Evolutionary conservation across 2,888 invertebrate genomes (phyloP).

Genomic region (Drosophila merina): DNA sequence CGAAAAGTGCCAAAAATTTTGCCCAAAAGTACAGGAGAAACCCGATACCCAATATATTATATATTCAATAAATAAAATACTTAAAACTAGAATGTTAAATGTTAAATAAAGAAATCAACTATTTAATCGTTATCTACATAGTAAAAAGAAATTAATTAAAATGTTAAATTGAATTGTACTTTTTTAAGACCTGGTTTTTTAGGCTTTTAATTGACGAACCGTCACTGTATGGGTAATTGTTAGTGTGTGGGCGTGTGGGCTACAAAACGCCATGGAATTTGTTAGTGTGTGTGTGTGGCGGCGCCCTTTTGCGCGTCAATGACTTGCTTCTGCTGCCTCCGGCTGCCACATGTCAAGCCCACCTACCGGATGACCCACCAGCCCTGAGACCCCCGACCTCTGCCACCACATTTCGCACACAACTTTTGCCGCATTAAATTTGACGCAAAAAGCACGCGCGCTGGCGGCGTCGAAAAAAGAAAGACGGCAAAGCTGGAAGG

Average conservation of each 20-base stretch:
- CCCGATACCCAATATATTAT: background rate
- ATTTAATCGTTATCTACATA: background rate
- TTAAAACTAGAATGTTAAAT: no score
- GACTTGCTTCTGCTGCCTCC: conserved; percentile 58
- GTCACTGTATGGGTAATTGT: conserved; percentile 20
- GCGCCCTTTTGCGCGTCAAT: conserved; percentile 58
- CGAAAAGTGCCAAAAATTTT: conserved; percentile 66
- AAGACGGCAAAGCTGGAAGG: background rate
- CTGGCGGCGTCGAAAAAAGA: conserved; percentile 40
- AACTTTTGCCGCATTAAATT: conserved; percentile 67
- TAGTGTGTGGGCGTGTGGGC: conserved; percentile 1
- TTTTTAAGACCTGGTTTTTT: background rate
- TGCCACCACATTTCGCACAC: conserved; percentile 46
- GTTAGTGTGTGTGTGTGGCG: conserved; percentile 34
- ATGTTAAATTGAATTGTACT: no score
- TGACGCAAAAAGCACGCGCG: conserved; percentile 51
- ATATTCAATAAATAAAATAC: background rate
- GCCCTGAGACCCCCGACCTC: background rate
- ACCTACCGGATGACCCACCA: conserved; percentile 47
- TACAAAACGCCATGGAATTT: background rate
- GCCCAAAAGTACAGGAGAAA: background rate
- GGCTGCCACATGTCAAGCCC: conserved; percentile 53
- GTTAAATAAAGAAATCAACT: background rate
- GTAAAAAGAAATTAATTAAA: background rate
- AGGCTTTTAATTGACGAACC: conserved; percentile 7